Percentiles rank a stretch among this genome's conserved stretches.
These are phyloP conservation scores for Chesias legatella DNA, from an alignment of 2,888 invertebrate species.

Conservation along the genomic window DNA sequence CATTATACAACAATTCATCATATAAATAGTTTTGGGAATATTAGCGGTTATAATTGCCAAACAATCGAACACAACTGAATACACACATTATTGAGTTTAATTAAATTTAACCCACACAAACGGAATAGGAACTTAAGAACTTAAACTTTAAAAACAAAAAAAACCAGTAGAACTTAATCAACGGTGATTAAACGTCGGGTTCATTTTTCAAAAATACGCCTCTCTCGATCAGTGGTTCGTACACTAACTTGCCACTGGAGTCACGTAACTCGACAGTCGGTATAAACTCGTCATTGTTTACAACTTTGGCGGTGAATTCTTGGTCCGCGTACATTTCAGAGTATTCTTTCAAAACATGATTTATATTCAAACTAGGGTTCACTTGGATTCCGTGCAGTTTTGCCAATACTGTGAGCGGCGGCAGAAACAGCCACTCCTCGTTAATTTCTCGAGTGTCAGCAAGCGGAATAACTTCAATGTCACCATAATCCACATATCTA, in stretches of 20 bases:
- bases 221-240: slow-evolving; percentile 51
- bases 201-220: slow-evolving; percentile 30
- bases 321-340: slow-evolving; percentile 49
- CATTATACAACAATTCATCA: too few species aligned
- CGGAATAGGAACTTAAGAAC: too few species aligned
- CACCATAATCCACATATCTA: slow-evolving; percentile 88
- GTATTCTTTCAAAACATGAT: slow-evolving; percentile 48
- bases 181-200: slow-evolving; percentile 2
- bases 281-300: slow-evolving; percentile 33
- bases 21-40: too few species aligned
- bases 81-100: too few species aligned
- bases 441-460: slow-evolving; percentile 71
- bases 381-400: slow-evolving; percentile 58
- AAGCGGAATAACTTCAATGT: slow-evolving; percentile 75
- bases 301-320: slow-evolving; percentile 53
- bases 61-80: too few species aligned
- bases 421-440: slow-evolving; percentile 69
- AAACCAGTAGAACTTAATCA: too few species aligned
- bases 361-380: slow-evolving; percentile 50
- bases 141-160: too few species aligned
- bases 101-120: too few species aligned
- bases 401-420: slow-evolving; percentile 75
- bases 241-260: slow-evolving; percentile 44
- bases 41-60: too few species aligned
- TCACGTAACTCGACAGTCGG: slow-evolving; percentile 57